Percentiles rank a stretch among this genome's conserved stretches.
Evolutionary conservation across 1,140 invertebrate species (phyloP).

Genomic region (Heliconius nattereri): DNA sequence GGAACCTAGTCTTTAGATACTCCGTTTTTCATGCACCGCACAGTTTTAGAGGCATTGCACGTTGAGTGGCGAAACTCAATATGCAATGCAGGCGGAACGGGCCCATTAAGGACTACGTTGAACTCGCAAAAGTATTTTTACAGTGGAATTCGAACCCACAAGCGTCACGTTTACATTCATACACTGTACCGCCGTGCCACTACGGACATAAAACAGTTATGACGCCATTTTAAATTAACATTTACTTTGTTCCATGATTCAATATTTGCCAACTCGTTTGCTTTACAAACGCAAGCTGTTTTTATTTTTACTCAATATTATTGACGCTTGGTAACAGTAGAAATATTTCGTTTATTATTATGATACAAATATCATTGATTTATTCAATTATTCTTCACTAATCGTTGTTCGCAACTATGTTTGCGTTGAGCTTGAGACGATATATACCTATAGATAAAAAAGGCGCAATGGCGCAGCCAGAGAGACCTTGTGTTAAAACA

Average conservation of each 20-base stretch:
- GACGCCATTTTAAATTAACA: constrained; percentile 6
- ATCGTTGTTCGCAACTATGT: no score
- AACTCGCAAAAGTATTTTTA: neutral
- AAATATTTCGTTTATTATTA: neutral
- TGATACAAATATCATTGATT: no score
- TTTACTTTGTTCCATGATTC: constrained; percentile 1
- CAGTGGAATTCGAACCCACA: neutral
- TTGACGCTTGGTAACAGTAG: neutral
- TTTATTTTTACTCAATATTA: constrained; percentile 2
- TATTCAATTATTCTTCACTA: no score
- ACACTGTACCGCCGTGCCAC: neutral
- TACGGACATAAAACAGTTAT: neutral
- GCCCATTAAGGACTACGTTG: no score
- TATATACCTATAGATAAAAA: no score
- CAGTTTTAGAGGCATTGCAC: no score
- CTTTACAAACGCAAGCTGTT: neutral
- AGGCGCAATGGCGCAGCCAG: no score
- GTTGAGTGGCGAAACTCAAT: no score
- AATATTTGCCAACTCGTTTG: neutral
- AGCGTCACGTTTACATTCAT: neutral
- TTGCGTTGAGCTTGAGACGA: no score
- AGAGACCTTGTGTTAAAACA: neutral
- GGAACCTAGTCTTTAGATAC: no score
- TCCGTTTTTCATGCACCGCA: no score
- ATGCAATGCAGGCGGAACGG: no score